These are phyloP conservation scores for Drosophila lowei DNA, from an alignment of 1,140 invertebrate genomes.

Conservation along the genomic window DNA sequence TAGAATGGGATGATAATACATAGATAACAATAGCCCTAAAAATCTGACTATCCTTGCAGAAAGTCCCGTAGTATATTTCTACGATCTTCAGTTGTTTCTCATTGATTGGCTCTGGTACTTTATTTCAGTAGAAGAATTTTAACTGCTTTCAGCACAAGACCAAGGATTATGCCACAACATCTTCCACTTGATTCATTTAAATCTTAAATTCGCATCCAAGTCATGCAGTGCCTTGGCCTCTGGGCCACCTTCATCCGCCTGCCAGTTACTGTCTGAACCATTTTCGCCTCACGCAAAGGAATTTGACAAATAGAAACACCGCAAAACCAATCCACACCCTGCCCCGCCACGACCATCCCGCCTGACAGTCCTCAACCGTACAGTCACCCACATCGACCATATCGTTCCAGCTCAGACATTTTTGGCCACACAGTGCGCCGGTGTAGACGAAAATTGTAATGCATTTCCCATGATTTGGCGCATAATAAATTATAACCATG, in stretches of 20 bases:
- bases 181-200: too few relatives aligned
- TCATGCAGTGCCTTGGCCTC: not conserved
- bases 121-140: too few relatives aligned
- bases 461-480: conserved; percentile 74
- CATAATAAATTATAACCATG: conserved; percentile 67
- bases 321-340: conserved; percentile 31
- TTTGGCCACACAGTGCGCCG: conserved; percentile 60
- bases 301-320: conserved; percentile 68
- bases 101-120: too few relatives aligned
- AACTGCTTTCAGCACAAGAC: too few relatives aligned
- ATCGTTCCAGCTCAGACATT: conserved; percentile 63
- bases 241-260: conserved; percentile 1
- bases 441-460: conserved; percentile 69
- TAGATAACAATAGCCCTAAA: too few relatives aligned
- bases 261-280: conserved; percentile 41
- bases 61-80: too few relatives aligned
- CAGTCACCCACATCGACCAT: conserved; percentile 27
- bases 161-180: too few relatives aligned
- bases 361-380: not conserved
- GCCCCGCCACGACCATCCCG: not conserved
- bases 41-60: too few relatives aligned
- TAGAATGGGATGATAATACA: too few relatives aligned
- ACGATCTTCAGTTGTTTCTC: too few relatives aligned
- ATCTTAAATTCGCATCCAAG: too few relatives aligned
- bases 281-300: conserved; percentile 53